Evolutionary conservation across 2,113 vertebrate genomes (phyloP).

Genomic region (Bombycilla garrulus): DNA sequence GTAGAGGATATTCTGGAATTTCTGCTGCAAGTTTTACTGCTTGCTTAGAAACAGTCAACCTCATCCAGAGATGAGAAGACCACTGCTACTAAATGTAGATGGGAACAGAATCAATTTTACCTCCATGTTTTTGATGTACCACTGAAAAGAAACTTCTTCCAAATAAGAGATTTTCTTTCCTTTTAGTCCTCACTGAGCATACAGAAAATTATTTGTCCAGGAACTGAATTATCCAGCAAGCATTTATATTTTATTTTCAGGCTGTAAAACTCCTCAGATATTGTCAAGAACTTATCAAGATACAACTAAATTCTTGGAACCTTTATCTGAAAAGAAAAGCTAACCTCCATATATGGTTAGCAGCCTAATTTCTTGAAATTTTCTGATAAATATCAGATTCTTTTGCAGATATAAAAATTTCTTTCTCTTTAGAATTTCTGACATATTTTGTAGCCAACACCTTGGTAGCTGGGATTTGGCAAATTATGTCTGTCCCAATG

Average conservation of each 20-base stretch:
- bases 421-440: not conserved
- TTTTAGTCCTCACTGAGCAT: not conserved
- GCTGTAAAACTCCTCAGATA: not conserved
- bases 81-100: not conserved
- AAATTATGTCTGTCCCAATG: not conserved
- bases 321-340: not conserved
- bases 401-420: not conserved
- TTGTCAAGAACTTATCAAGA: not conserved
- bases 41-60: not conserved
- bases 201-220: not conserved
- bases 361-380: not conserved
- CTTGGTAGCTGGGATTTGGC: not conserved
- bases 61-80: not conserved
- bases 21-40: not conserved
- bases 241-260: not conserved
- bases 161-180: not conserved
- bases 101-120: not conserved
- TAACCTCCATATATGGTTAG: not conserved
- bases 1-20: not conserved
- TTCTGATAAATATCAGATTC: not conserved
- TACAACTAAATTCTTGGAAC: not conserved
- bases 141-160: not conserved
- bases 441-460: not conserved
- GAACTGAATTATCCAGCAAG: not conserved
- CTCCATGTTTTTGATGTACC: not conserved